phyloP scores from a whole-genome alignment of 2,797 vertebrate genomes.

The Molossus alvarezi region DNA sequence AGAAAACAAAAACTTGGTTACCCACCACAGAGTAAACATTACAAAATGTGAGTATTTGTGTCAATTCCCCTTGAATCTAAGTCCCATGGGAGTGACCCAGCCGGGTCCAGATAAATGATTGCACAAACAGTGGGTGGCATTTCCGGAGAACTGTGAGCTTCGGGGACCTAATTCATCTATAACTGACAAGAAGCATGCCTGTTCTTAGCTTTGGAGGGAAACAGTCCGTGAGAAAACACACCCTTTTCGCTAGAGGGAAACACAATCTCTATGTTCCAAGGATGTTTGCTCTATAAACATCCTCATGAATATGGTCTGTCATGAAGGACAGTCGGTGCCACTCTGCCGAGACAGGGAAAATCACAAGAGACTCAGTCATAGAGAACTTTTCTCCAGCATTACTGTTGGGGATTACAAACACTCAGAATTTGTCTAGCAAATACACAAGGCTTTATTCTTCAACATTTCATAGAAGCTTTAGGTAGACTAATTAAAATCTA shows the following conservation, averaged over 20 bases:
- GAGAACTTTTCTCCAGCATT: background rate
- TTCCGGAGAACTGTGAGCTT: background rate
- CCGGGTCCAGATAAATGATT: background rate
- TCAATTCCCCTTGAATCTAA: background rate
- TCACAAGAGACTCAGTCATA: background rate
- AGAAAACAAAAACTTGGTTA: background rate
- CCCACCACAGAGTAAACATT: background rate
- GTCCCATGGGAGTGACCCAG: background rate
- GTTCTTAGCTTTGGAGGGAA: background rate
- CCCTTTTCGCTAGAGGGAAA: background rate
- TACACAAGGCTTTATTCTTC: background rate
- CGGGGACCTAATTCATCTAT: background rate
- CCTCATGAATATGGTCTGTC: background rate
- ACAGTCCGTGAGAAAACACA: background rate
- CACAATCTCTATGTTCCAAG: background rate
- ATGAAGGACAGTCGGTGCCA: background rate
- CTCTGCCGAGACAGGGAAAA: background rate
- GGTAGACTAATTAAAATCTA: slow-evolving; percentile 18
- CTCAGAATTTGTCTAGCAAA: slow-evolving; percentile 7
- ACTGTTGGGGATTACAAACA: background rate
- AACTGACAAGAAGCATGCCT: background rate
- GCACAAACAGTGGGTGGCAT: background rate
- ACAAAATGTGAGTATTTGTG: background rate
- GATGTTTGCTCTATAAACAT: background rate
- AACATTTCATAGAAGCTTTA: background rate